A percentile compares a stretch with the other conserved stretches of the same genome.
Conservation (phyloP, 2,113 vertebrate species). For the Blennius ocellaris region DNA sequence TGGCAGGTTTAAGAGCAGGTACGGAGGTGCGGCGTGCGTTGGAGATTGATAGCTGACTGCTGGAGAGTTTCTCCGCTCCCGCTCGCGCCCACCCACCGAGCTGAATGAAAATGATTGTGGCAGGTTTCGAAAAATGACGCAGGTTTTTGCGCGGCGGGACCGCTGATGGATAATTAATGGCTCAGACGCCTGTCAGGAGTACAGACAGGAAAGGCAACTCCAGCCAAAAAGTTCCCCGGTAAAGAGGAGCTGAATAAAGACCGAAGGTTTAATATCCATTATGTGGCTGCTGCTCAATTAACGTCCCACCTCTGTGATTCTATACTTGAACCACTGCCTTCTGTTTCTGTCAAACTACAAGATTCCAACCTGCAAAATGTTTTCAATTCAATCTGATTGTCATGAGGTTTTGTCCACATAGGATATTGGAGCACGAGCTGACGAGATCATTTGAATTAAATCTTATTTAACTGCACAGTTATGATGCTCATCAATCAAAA, state of each 20-base stretch:
- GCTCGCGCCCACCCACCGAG: slow-evolving; percentile 16
- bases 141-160: slow-evolving; percentile 19
- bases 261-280: not conserved
- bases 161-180: slow-evolving; percentile 33
- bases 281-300: too few species aligned
- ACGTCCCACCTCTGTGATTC: too few species aligned
- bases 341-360: too few species aligned
- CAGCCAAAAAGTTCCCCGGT: not conserved
- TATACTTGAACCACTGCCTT: too few species aligned
- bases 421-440: too few species aligned
- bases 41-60: slow-evolving; percentile 40
- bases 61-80: slow-evolving; percentile 26
- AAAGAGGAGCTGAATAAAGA: not conserved
- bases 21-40: slow-evolving; percentile 11
- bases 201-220: not conserved
- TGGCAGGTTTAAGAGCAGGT: slow-evolving; percentile 55
- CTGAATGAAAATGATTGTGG: slow-evolving; percentile 32
- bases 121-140: slow-evolving; percentile 30
- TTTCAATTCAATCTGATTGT: too few species aligned
- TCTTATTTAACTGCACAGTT: too few species aligned
- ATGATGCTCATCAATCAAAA: too few species aligned
- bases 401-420: too few species aligned
- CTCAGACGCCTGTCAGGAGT: slow-evolving; percentile 9
- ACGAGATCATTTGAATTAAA: too few species aligned
- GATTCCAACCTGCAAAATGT: too few species aligned